A percentile compares a stretch with the other conserved stretches of the same genome.
Conservation (phyloP, 2,113 vertebrate genomes). For the Nothoprocta perdicaria region DNA sequence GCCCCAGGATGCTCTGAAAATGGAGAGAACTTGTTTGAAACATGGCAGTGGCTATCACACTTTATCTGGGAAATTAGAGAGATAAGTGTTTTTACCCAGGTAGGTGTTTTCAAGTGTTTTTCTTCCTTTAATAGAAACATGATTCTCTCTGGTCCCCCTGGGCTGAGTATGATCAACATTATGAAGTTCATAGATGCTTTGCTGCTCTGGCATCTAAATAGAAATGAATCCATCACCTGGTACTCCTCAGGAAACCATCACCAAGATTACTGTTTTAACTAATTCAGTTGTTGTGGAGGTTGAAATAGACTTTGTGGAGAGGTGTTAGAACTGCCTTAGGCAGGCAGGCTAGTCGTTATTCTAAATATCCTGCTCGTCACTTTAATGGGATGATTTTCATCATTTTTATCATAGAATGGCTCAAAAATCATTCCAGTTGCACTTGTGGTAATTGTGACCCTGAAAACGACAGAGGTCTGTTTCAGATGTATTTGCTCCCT, state of each 20-base stretch:
- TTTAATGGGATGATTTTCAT: neutral
- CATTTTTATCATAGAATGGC: neutral
- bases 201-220: constrained; percentile 39
- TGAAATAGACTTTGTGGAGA: constrained; percentile 3
- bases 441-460: neutral
- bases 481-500: neutral
- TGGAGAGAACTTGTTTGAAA: neutral
- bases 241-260: constrained; percentile 23
- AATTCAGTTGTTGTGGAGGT: neutral
- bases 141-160: neutral
- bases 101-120: constrained; percentile 13
- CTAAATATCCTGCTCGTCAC: neutral
- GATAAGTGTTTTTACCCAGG: neutral
- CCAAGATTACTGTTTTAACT: neutral
- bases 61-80: neutral
- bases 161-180: constrained; percentile 39
- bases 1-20: neutral
- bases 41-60: neutral
- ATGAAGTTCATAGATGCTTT: constrained; percentile 15
- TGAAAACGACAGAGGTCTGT: neutral
- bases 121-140: neutral
- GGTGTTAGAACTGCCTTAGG: neutral
- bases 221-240: constrained; percentile 42
- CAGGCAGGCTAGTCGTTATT: neutral
- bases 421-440: neutral